Base-by-base conservation (phyloP, 1,140 invertebrate species). In the Psilanteris sp. region DNA sequence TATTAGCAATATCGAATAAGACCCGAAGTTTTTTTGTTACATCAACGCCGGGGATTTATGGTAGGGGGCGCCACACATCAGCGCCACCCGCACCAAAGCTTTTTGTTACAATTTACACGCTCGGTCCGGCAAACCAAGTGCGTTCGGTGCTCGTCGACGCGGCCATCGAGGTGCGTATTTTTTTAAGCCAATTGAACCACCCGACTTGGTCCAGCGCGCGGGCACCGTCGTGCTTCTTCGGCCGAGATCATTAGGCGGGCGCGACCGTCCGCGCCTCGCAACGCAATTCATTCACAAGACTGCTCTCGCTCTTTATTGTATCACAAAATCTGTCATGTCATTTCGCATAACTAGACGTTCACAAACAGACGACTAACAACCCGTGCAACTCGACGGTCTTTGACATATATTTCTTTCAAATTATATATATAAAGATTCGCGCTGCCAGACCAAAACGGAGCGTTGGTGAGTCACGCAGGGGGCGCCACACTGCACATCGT, bases 261-360 rank as follows among this genome's bases (percentile, higher is more conserved):
- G 62, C 43, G 26, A 39, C 2, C 44, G 43, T 57, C 34, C 37
- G 32, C 52, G 16, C 54, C 46, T 31, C 0, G 46, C 52, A 44
- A 54, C 32, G 44, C 61, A 67, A 70, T 70, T 70, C 29, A 61
- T 67, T 61, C 71, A 46, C 61, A 74, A 67, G 71, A 74, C 71
- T 74, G 61, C 54, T 61, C 59, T 64, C 43, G 24, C 34, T 41
- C 50, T n/a, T n/a, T n/a, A 26, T 67, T 54, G 52, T 22, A 66
- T 59, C 43, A 20, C 46, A 52, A 59, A 22, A 44, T 73, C 52
- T 59, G 44, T 61, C 54, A 59, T 54, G 36, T 54, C 61, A 44
- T 54, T 61, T 74, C 31, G 61, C 61, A 59, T 43, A 41, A 6
- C 32, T 72, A 32, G 41, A 57, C 50, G 50, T 72, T 72, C 59